Evolutionary conservation across 2,113 vertebrate genomes (phyloP).

Genomic region (Pterocles burchelli): DNA sequence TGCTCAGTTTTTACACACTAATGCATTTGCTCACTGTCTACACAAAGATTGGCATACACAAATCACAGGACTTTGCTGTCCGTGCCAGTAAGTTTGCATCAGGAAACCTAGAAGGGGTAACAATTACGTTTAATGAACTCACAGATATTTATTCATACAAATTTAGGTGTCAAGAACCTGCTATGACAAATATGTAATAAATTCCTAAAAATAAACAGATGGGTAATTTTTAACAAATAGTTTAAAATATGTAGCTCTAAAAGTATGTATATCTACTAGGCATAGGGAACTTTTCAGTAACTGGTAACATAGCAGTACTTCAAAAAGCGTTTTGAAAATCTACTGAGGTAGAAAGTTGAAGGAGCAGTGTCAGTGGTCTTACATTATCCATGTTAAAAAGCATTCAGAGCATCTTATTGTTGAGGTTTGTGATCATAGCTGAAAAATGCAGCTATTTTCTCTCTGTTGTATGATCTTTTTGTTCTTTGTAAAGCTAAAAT

Average conservation of each 20-base stretch:
- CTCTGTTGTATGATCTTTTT: background rate
- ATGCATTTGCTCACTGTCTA: background rate
- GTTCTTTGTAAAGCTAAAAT: background rate
- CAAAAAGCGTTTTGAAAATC: background rate
- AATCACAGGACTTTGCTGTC: background rate
- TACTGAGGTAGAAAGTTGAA: background rate
- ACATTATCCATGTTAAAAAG: background rate
- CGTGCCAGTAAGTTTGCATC: background rate
- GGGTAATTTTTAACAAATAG: background rate
- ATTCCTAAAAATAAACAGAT: background rate
- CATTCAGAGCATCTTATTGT: background rate
- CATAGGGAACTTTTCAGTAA: background rate
- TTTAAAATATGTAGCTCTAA: background rate
- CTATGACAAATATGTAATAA: background rate
- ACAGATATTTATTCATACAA: background rate
- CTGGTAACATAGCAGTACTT: background rate
- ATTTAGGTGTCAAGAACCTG: background rate
- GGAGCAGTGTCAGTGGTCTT: background rate
- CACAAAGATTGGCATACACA: background rate
- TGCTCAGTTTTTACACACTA: background rate
- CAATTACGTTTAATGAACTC: background rate
- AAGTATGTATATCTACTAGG: background rate
- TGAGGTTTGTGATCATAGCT: background rate
- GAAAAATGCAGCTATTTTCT: background rate
- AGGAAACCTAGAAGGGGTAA: background rate